Evolutionary conservation across 1,140 invertebrate species (phyloP).

Genomic region (Zaprionus gabonicus): DNA sequence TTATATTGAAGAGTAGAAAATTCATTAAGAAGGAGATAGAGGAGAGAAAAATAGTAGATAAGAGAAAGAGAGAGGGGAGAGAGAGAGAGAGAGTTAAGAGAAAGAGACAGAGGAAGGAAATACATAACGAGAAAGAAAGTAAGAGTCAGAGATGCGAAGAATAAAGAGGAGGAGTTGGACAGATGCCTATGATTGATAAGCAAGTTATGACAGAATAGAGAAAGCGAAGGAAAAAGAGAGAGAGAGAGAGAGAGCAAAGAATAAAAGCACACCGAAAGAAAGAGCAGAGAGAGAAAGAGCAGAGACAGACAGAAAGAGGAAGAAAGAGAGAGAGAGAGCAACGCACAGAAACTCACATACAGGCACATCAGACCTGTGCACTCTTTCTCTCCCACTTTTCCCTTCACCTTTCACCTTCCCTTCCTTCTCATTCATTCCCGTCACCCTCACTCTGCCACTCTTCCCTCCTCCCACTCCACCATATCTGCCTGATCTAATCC

Average conservation of each 20-base stretch:
- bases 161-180: too few species aligned
- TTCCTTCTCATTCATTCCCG: not conserved
- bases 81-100: not conserved
- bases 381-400: not conserved
- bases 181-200: too few species aligned
- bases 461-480: not conserved
- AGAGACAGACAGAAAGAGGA: too few species aligned
- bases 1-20: not conserved
- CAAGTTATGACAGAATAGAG: too few species aligned
- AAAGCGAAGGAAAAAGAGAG: too few species aligned
- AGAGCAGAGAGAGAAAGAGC: not conserved
- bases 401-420: not conserved
- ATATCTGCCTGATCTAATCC: not conserved
- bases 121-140: too few species aligned
- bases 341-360: not conserved
- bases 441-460: not conserved
- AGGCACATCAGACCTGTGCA: not conserved
- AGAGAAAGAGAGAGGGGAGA: not conserved
- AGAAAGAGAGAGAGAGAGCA: too few species aligned
- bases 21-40: not conserved
- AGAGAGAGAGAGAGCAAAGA: not conserved
- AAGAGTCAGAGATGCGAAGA: too few species aligned
- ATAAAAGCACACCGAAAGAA: too few species aligned
- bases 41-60: not conserved
- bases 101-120: too few species aligned